A percentile compares a stretch with the other conserved stretches of the same genome.
phyloP scores from a whole-genome alignment of 2,113 vertebrate species.

The Zingel zingel region DNA sequence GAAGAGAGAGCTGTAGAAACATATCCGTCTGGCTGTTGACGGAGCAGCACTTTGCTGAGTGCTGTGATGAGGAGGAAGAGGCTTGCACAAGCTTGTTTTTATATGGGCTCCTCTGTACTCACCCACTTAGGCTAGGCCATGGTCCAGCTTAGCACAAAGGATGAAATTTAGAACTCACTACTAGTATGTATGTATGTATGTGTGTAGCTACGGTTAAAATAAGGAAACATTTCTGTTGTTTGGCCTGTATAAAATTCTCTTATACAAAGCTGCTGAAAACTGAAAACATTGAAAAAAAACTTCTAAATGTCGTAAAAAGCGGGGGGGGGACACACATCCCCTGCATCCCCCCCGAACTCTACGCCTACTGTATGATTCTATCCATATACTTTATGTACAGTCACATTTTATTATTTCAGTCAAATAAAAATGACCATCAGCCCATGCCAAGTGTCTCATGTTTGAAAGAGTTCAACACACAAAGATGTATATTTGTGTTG shows the following conservation, averaged over 20 bases:
- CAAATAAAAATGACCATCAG: background rate
- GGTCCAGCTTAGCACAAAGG: constrained; percentile 55
- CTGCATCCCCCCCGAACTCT: too few relatives aligned
- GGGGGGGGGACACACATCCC: too few relatives aligned
- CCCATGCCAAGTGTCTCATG: too few relatives aligned
- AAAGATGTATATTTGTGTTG: background rate
- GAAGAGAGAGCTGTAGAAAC: background rate
- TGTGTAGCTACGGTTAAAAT: too few relatives aligned
- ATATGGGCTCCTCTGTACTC: constrained; percentile 72
- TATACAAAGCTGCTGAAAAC: too few relatives aligned
- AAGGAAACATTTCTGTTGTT: too few relatives aligned
- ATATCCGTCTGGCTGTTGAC: constrained; percentile 44
- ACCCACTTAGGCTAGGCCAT: constrained; percentile 54
- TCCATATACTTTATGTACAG: too few relatives aligned
- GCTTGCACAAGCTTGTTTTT: constrained; percentile 64
- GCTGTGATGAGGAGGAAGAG: constrained; percentile 63
- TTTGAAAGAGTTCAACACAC: too few relatives aligned
- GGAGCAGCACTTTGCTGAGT: constrained; percentile 77
- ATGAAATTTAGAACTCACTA: constrained; percentile 44
- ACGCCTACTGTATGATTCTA: too few relatives aligned
- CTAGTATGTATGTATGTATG: background rate
- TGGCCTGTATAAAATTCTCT: too few relatives aligned
- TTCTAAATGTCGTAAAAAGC: too few relatives aligned
- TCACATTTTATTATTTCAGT: background rate
- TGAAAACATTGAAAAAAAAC: too few relatives aligned